Evolutionary conservation across 2,113 vertebrate species (phyloP).

Genomic region (Rhegmatorhina hoffmannsi): DNA sequence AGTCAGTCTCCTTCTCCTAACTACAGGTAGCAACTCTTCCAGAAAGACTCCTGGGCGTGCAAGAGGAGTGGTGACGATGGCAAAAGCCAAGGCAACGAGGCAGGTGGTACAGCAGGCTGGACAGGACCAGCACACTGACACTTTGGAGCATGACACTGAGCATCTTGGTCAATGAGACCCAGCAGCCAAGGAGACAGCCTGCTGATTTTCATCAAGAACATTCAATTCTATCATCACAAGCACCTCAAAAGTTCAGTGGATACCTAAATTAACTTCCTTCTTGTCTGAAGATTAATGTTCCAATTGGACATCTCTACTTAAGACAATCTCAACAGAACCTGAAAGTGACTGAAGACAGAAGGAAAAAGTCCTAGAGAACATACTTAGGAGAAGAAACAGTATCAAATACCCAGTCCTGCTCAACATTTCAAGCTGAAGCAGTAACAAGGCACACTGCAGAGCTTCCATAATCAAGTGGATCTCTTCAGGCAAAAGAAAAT

Average conservation of each 20-base stretch:
- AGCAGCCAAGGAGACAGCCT: background rate
- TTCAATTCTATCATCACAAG: background rate
- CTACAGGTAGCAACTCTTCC: background rate
- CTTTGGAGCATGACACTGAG: background rate
- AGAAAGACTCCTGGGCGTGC: background rate
- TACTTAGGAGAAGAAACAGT: background rate
- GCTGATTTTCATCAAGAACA: background rate
- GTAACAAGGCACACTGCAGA: background rate
- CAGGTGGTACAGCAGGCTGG: background rate
- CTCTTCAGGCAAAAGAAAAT: background rate
- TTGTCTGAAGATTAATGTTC: background rate
- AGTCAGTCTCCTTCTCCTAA: background rate
- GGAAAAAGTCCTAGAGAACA: background rate
- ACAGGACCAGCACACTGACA: rapidly evolving
- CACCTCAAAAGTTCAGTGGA: background rate
- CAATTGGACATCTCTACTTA: background rate
- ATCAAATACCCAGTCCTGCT: background rate
- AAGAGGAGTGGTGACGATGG: background rate
- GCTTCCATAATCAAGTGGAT: background rate
- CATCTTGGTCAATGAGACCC: background rate
- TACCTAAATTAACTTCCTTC: background rate
- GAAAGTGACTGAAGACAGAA: background rate
- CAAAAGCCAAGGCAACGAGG: background rate
- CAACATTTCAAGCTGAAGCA: background rate
- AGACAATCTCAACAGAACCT: background rate